Evolutionary conservation across 1,140 invertebrate species (phyloP).

Genomic region (Drosophila pruinosa): DNA sequence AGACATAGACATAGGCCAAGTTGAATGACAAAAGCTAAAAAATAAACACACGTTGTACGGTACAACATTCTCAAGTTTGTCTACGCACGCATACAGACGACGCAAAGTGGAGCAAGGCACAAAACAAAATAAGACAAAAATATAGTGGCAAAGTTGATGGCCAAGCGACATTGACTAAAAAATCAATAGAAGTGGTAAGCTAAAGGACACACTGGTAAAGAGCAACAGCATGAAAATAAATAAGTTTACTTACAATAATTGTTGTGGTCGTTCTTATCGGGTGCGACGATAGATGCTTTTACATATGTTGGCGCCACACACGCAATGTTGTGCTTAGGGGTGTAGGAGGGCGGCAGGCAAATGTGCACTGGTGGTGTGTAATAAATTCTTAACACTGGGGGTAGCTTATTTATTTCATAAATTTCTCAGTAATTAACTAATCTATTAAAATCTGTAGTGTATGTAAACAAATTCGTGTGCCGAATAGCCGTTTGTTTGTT

Average conservation of each 20-base stretch:
- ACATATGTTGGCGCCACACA: slow-evolving; percentile 69
- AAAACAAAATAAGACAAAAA: slow-evolving; percentile 44
- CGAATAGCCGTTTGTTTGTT: slow-evolving; percentile 34
- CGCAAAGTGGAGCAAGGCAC: slow-evolving; percentile 37
- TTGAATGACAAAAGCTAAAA: slow-evolving; percentile 37
- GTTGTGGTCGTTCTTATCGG: slow-evolving; percentile 37
- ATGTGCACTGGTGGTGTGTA: slow-evolving; percentile 44
- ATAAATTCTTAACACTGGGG: slow-evolving; percentile 60
- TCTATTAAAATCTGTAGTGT: slow-evolving; percentile 29
- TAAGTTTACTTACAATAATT: slow-evolving; percentile 60
- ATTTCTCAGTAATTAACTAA: neutral
- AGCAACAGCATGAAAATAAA: slow-evolving; percentile 39
- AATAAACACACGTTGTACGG: neutral
- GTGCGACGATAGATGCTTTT: slow-evolving; percentile 34
- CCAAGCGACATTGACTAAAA: slow-evolving; percentile 25
- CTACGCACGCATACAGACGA: neutral
- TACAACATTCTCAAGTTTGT: neutral
- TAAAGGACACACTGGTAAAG: slow-evolving; percentile 32
- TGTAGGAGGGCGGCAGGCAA: slow-evolving; percentile 1
- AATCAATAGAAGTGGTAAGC: slow-evolving; percentile 45
- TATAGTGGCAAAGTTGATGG: slow-evolving; percentile 38
- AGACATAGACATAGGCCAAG: slow-evolving; percentile 43
- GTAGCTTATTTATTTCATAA: slow-evolving; percentile 4
- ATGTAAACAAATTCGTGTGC: neutral
- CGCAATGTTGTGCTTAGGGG: neutral